A percentile compares a stretch with the other conserved stretches of the same genome.
Evolutionary conservation across 2,888 invertebrate genomes (phyloP).

Genomic region (Drosophila bunnanda): DNA sequence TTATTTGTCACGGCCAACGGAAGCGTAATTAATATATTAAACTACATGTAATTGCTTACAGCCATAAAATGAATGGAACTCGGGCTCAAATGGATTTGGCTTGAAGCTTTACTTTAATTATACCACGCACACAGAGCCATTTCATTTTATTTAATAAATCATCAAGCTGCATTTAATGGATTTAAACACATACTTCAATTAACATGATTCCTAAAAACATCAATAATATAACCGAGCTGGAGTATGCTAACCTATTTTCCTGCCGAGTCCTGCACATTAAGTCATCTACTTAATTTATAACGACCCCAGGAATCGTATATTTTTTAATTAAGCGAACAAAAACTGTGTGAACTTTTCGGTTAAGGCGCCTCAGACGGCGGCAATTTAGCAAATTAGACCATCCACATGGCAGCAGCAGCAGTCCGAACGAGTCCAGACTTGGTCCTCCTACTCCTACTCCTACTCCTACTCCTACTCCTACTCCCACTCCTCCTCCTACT

Average conservation of each 20-base stretch:
- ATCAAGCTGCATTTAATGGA: background rate
- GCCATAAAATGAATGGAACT: background rate
- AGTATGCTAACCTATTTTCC: background rate
- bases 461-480: too few species aligned
- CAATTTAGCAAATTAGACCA: constrained; percentile 46
- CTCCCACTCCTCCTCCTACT: too few species aligned
- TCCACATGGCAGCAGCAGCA: constrained; percentile 26
- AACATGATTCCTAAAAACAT: background rate
- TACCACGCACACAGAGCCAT: background rate
- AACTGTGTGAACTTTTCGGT: constrained; percentile 34
- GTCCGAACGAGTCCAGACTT: constrained; percentile 11
- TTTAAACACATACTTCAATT: background rate
- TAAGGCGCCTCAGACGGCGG: constrained; percentile 32
- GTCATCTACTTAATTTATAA: constrained; percentile 10
- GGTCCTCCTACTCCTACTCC: too few species aligned
- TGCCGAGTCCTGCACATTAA: background rate
- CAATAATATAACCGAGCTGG: background rate
- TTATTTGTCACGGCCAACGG: constrained; percentile 16
- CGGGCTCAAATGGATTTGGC: constrained; percentile 1
- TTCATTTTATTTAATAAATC: background rate
- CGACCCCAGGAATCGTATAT: constrained; percentile 14
- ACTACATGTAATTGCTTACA: constrained; percentile 8
- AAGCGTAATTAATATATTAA: constrained; percentile 19
- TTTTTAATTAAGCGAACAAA: constrained; percentile 45
- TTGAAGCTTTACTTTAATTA: background rate